Evolutionary conservation across 2,888 invertebrate genomes (phyloP).

Genomic region (Ellobium chinense): DNA sequence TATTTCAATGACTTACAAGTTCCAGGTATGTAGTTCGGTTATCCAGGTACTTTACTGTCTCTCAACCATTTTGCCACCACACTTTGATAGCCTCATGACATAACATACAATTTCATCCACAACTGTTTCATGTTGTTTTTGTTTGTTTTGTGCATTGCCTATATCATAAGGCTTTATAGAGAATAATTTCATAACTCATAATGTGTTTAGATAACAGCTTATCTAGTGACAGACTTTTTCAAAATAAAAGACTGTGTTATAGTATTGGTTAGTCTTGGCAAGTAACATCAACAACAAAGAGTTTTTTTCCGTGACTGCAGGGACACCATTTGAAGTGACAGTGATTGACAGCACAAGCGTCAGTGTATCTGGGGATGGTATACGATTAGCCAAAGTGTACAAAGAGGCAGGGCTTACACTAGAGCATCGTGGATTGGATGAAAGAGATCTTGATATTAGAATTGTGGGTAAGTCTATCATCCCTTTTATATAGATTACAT

Average conservation of each 20-base stretch:
- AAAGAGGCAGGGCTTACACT: conserved; percentile 79
- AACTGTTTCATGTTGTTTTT: too few relatives aligned
- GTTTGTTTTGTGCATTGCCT: too few relatives aligned
- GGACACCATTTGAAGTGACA: conserved; percentile 62
- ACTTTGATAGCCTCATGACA: too few relatives aligned
- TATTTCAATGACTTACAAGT: conserved; percentile 81
- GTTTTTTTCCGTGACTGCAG: conserved; percentile 50
- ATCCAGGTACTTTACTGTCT: too few relatives aligned
- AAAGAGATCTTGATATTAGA: conserved; percentile 80
- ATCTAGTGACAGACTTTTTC: too few relatives aligned
- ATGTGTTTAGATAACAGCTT: too few relatives aligned
- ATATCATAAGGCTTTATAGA: too few relatives aligned
- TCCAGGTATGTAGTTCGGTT: conserved; percentile 71
- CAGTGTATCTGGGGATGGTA: conserved; percentile 77
- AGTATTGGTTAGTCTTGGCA: not conserved
- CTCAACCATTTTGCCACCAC: too few relatives aligned
- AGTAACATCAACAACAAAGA: not conserved
- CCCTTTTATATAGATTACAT: too few relatives aligned
- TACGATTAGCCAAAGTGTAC: conserved; percentile 79
- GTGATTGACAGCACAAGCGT: conserved; percentile 65
- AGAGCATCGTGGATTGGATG: conserved; percentile 79
- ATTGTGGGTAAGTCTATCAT: conserved; percentile 80
- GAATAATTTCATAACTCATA: too few relatives aligned
- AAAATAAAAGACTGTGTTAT: not conserved
- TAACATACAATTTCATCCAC: too few relatives aligned